These are phyloP conservation scores for Grus americana DNA, from an alignment of 2,113 vertebrate genomes.

Conservation along the genomic window DNA sequence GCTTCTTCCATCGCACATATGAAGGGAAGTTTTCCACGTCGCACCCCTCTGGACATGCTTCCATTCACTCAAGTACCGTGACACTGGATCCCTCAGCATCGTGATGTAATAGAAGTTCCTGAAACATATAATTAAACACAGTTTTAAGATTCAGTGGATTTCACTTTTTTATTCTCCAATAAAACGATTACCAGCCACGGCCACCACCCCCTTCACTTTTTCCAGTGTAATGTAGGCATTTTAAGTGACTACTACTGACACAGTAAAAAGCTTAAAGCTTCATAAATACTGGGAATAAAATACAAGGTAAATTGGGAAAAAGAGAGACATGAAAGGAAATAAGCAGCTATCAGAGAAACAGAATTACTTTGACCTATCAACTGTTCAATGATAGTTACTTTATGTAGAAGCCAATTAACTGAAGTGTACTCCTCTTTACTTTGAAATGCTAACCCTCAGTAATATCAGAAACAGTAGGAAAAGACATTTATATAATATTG, in stretches of 20 bases:
- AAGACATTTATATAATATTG: neutral
- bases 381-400: neutral
- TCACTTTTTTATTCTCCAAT: neutral
- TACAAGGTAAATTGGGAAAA: neutral
- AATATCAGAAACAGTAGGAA: neutral
- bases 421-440: neutral
- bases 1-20: constrained; percentile 95
- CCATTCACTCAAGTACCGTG: constrained; percentile 97
- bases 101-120: constrained; percentile 99
- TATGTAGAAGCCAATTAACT: neutral
- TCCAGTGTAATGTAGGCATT: neutral
- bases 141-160: neutral
- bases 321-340: neutral
- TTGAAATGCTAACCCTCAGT: neutral
- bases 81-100: constrained; percentile 96
- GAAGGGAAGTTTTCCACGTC: constrained; percentile 97
- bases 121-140: constrained; percentile 74
- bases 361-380: neutral
- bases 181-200: neutral
- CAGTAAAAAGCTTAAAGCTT: neutral
- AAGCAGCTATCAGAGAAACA: neutral
- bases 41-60: constrained; percentile 97
- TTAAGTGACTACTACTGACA: neutral
- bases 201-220: neutral
- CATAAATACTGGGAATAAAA: neutral